Conservation (phyloP, 2,113 vertebrate species). For the Sakesphorus luctuosus region DNA sequence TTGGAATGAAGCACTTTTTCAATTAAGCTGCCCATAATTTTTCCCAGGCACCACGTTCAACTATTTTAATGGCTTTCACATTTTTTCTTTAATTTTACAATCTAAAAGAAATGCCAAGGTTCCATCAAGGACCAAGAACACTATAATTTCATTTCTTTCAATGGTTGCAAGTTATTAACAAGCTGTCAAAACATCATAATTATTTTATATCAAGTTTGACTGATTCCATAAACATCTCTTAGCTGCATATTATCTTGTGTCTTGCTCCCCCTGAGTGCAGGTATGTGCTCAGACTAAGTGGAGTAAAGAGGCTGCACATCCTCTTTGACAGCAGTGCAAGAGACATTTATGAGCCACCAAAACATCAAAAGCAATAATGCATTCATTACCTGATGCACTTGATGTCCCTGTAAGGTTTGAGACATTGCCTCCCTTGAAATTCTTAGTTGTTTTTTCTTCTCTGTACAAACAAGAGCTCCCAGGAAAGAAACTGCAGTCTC, state of each 20-base stretch:
- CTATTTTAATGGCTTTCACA: constrained; percentile 60
- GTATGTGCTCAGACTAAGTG: neutral
- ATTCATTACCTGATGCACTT: neutral
- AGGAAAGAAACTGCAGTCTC: neutral
- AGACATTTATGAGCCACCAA: constrained; percentile 26
- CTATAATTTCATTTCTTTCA: constrained; percentile 48
- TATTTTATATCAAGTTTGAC: constrained; percentile 68
- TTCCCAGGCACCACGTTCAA: constrained; percentile 26
- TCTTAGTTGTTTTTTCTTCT: neutral
- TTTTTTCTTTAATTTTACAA: constrained; percentile 69
- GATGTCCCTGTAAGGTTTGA: neutral
- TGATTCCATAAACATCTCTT: constrained; percentile 65
- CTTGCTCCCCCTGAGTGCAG: neutral
- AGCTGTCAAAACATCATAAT: constrained; percentile 73
- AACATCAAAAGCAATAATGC: neutral
- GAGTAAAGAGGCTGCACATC: neutral
- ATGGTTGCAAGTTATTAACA: constrained; percentile 68
- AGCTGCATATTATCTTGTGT: neutral
- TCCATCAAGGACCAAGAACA: constrained; percentile 46
- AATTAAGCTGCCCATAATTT: constrained; percentile 51
- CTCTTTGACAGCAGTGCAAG: neutral
- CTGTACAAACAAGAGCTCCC: neutral
- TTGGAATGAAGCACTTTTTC: neutral
- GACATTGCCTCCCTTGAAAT: neutral
- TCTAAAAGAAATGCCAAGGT: constrained; percentile 63